Conservation (phyloP, 2,888 invertebrate species). For the Luperina nickerlii region DNA sequence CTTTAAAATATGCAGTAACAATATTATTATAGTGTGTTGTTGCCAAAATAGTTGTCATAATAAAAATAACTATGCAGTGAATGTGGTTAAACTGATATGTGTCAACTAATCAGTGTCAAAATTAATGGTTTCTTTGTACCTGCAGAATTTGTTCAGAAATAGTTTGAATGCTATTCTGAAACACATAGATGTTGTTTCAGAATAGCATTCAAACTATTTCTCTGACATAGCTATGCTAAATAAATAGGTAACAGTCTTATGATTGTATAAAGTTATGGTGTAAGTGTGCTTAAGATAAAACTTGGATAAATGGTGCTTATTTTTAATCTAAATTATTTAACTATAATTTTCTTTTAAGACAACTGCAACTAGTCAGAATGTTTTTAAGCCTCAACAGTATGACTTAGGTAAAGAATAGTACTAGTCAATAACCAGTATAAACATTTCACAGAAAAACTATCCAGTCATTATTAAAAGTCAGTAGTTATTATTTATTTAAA, state of each 20-base stretch:
- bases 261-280: background rate
- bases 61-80: constrained; percentile 13
- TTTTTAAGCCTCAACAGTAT: background rate
- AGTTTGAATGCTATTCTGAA: constrained; percentile 4
- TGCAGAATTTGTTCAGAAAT: background rate
- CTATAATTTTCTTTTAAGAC: no score
- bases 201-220: no score
- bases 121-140: constrained; percentile 22
- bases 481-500: no score
- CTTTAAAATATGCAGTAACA: constrained; percentile 8
- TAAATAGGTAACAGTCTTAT: background rate
- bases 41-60: constrained; percentile 31
- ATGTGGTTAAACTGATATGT: background rate
- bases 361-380: background rate
- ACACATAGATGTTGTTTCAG: background rate
- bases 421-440: background rate
- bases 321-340: no score
- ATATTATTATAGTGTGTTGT: background rate
- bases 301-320: background rate
- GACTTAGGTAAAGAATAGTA: no score
- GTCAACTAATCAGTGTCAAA: constrained; percentile 30
- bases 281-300: no score
- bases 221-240: background rate
- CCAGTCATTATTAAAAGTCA: no score
- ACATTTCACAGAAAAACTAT: background rate